These are phyloP conservation scores for Lochmaea crataegi DNA, from an alignment of 2,888 invertebrate genomes.

Conservation along the genomic window DNA sequence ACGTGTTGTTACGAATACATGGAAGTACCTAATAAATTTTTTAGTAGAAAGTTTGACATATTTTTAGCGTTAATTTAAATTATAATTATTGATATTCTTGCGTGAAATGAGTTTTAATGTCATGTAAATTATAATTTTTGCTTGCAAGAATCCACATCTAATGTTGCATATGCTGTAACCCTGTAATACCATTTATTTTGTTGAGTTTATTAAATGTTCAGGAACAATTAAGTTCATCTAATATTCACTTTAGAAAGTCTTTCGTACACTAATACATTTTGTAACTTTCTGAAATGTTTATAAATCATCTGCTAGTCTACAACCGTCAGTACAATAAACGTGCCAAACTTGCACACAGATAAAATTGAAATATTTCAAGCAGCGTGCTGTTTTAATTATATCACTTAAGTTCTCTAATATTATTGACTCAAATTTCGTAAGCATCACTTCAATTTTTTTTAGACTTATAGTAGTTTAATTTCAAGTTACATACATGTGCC, in stretches of 20 bases:
- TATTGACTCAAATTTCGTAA: slow-evolving; percentile 21
- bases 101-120: too few species aligned
- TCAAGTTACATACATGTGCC: not conserved
- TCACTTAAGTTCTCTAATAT: slow-evolving; percentile 17
- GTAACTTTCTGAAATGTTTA: not conserved
- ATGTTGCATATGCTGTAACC: not conserved
- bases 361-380: slow-evolving; percentile 25
- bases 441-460: slow-evolving; percentile 25
- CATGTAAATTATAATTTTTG: too few species aligned
- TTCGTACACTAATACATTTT: too few species aligned
- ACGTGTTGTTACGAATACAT: too few species aligned
- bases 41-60: too few species aligned
- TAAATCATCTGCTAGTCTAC: slow-evolving; percentile 4
- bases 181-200: not conserved
- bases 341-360: slow-evolving; percentile 1
- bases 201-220: not conserved
- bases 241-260: too few species aligned
- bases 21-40: too few species aligned
- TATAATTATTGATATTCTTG: too few species aligned
- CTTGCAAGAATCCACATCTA: not conserved
- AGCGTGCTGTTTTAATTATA: slow-evolving; percentile 4
- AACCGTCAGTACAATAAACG: not conserved
- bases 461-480: not conserved
- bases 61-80: too few species aligned
- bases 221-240: not conserved